Conservation (phyloP, 2,888 invertebrate species). For the Synergus gifuensis region DNA sequence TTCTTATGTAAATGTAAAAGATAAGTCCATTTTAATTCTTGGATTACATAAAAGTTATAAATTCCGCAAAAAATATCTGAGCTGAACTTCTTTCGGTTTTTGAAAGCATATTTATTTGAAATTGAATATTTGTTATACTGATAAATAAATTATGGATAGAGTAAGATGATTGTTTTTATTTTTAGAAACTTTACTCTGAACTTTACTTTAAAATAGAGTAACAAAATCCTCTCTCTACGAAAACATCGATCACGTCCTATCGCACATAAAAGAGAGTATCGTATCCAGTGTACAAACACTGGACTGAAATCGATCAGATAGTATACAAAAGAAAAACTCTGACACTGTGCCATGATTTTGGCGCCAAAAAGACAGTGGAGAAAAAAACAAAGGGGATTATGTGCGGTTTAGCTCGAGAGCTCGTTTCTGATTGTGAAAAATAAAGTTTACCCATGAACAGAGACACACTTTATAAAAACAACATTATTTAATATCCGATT, state of each 20-base stretch:
- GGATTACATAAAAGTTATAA: too few relatives aligned
- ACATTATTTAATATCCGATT: too few relatives aligned
- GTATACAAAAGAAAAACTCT: slow-evolving; percentile 16
- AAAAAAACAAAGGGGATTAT: slow-evolving; percentile 33
- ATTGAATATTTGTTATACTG: too few relatives aligned
- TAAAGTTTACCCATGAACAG: background rate
- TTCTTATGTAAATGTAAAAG: too few relatives aligned
- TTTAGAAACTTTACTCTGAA: background rate
- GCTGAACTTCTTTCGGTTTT: too few relatives aligned
- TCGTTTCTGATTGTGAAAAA: background rate
- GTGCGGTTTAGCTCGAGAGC: slow-evolving; percentile 7
- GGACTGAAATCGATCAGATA: slow-evolving; percentile 11
- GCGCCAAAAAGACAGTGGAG: slow-evolving; percentile 16
- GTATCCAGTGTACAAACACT: background rate
- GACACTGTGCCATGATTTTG: slow-evolving; percentile 32
- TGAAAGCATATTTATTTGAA: too few relatives aligned
- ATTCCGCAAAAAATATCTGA: too few relatives aligned
- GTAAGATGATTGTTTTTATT: background rate
- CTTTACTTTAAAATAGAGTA: background rate
- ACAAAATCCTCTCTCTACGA: slow-evolving; percentile 19
- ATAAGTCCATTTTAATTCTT: too few relatives aligned
- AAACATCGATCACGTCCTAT: slow-evolving; percentile 20
- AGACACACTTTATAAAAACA: background rate
- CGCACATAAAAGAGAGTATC: background rate
- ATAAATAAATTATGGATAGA: too few relatives aligned